A percentile compares a stretch with the other conserved stretches of the same genome.
Evolutionary conservation across 2,113 vertebrate species (phyloP).

Genomic region (Lethenteron reissneri): DNA sequence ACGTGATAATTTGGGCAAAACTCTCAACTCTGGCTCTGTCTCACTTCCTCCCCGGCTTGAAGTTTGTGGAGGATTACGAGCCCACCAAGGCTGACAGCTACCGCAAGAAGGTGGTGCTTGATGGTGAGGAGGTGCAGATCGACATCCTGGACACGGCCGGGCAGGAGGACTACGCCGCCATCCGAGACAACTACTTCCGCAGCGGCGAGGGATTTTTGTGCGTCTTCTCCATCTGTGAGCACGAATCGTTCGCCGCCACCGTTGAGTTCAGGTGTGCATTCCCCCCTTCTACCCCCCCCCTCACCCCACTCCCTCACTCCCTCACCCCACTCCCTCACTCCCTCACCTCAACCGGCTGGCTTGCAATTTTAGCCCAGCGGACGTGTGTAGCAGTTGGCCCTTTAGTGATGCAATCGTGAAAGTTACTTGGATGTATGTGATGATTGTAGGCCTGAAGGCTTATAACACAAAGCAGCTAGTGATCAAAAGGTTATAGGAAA

Average conservation of each 20-base stretch:
- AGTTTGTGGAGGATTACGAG: constrained; percentile 99
- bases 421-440: no score
- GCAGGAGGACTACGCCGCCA: constrained; percentile 93
- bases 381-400: no score
- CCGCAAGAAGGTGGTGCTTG: constrained; percentile 89
- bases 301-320: no score
- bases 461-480: no score
- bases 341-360: no score
- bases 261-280: constrained; percentile 52
- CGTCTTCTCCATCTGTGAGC: constrained; percentile 86
- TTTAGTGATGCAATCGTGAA: no score
- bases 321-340: no score
- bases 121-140: constrained; percentile 90
- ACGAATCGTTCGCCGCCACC: constrained; percentile 65
- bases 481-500: no score
- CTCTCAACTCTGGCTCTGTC: no score
- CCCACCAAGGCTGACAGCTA: constrained; percentile 97
- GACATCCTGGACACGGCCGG: constrained; percentile 62
- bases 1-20: no score
- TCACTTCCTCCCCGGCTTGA: neutral
- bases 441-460: no score
- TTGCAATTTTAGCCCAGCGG: no score
- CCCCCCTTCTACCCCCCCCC: neutral
- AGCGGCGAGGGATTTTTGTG: constrained; percentile 88
- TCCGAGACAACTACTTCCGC: constrained; percentile 93